phyloP scores from a whole-genome alignment of 2,888 invertebrate genomes.

The Alsophila aescularia region DNA sequence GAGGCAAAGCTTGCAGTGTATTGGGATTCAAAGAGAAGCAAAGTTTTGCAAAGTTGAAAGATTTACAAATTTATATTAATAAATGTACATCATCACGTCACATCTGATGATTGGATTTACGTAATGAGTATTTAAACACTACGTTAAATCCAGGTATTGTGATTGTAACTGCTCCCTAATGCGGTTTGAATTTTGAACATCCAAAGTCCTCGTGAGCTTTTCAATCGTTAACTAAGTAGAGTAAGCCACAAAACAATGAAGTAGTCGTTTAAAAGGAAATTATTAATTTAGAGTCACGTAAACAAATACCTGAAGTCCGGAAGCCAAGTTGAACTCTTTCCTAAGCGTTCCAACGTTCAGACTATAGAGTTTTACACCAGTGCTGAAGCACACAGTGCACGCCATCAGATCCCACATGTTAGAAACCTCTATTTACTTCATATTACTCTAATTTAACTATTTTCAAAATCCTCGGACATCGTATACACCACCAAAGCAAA shows the following conservation, averaged over 20 bases:
- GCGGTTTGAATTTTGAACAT: too few species aligned
- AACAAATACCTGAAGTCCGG: conserved; percentile 67
- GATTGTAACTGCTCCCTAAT: background rate
- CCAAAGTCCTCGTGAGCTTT: too few species aligned
- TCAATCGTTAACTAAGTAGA: too few species aligned
- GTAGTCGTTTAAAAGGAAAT: background rate
- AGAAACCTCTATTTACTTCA: background rate
- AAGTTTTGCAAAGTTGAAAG: too few species aligned
- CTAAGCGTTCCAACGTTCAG: conserved; percentile 62
- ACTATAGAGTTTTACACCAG: conserved; percentile 59
- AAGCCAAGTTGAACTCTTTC: conserved; percentile 61
- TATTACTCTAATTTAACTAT: background rate
- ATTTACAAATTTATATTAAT: too few species aligned
- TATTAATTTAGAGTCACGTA: conserved; percentile 25
- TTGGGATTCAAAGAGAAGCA: too few species aligned
- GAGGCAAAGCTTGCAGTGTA: too few species aligned
- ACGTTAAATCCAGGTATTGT: too few species aligned
- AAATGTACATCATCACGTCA: too few species aligned
- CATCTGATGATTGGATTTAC: too few species aligned
- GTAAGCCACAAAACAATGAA: background rate
- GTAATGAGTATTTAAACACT: too few species aligned
- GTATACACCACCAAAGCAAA: background rate
- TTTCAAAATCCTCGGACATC: background rate
- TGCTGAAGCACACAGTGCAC: conserved; percentile 69
- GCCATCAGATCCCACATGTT: conserved; percentile 66